Evolutionary conservation across 2,113 vertebrate genomes (phyloP).

Genomic region (Gymnarchus niloticus): DNA sequence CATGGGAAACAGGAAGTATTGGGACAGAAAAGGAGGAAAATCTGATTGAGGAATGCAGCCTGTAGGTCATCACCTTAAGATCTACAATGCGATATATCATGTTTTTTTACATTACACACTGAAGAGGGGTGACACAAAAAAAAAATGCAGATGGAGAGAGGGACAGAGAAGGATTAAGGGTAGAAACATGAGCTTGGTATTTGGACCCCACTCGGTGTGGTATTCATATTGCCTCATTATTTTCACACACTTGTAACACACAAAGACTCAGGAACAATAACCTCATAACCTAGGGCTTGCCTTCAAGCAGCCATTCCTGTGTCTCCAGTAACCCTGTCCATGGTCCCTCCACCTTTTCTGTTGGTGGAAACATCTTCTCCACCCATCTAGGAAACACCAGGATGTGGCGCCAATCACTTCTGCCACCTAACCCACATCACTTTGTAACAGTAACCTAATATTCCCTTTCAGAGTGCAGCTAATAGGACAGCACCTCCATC

Average conservation of each 20-base stretch:
- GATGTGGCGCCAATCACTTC: neutral
- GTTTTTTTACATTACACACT: neutral
- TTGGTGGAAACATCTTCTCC: slow-evolving; percentile 23
- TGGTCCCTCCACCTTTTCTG: neutral
- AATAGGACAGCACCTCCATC: neutral
- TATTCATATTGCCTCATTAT: neutral
- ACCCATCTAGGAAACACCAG: neutral
- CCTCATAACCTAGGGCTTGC: neutral
- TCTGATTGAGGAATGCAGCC: neutral
- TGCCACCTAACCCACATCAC: slow-evolving; percentile 17
- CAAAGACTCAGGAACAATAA: slow-evolving; percentile 8
- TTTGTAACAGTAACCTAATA: slow-evolving; percentile 17
- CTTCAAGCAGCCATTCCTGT: slow-evolving; percentile 7
- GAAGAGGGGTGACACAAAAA: too few species aligned
- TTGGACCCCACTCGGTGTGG: neutral
- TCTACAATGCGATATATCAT: neutral
- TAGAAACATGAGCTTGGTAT: neutral
- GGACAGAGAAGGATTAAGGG: neutral
- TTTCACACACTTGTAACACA: neutral
- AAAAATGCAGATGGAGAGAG: neutral
- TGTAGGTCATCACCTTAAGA: neutral
- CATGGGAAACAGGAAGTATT: neutral
- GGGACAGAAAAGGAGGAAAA: neutral
- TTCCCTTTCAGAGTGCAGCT: neutral
- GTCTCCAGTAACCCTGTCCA: neutral